Percentiles rank a stretch among this genome's conserved stretches.
These are phyloP conservation scores for Pipra filicauda DNA, from an alignment of 2,113 vertebrate genomes.

Conservation along the genomic window DNA sequence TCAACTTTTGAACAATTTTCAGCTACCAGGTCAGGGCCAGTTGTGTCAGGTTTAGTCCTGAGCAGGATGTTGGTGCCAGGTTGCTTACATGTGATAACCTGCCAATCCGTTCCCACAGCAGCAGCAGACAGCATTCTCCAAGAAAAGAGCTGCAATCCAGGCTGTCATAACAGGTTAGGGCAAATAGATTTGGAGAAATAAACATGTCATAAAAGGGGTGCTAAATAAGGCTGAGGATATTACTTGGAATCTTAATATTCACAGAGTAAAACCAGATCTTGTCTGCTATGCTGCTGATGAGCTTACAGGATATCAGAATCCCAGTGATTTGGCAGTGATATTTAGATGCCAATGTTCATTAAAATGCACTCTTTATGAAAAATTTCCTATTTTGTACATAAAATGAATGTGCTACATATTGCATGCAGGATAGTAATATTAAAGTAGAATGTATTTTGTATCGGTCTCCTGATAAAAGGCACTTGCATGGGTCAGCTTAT, in stretches of 20 bases:
- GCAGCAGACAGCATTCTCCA: neutral
- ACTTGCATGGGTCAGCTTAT: neutral
- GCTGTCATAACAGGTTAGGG: slow-evolving; percentile 21
- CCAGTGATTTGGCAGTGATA: neutral
- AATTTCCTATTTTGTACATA: neutral
- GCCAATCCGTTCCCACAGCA: slow-evolving; percentile 5
- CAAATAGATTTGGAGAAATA: slow-evolving; percentile 11
- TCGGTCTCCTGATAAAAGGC: neutral
- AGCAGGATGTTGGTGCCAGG: neutral
- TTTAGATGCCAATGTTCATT: neutral
- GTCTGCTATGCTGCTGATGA: neutral
- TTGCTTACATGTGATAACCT: neutral
- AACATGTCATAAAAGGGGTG: neutral
- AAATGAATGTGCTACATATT: neutral
- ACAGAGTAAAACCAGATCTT: neutral
- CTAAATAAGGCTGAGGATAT: neutral
- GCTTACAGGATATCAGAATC: neutral
- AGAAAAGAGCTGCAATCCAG: neutral
- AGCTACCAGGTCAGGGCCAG: neutral
- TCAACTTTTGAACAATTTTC: neutral
- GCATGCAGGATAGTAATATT: neutral
- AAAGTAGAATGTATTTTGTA: neutral
- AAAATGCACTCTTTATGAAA: neutral
- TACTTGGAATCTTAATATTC: slow-evolving; percentile 14
- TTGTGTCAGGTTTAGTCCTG: neutral